A percentile compares a stretch with the other conserved stretches of the same genome.
These are phyloP conservation scores for Leucoptera coffeella DNA, from an alignment of 2,888 invertebrate genomes.

Conservation along the genomic window DNA sequence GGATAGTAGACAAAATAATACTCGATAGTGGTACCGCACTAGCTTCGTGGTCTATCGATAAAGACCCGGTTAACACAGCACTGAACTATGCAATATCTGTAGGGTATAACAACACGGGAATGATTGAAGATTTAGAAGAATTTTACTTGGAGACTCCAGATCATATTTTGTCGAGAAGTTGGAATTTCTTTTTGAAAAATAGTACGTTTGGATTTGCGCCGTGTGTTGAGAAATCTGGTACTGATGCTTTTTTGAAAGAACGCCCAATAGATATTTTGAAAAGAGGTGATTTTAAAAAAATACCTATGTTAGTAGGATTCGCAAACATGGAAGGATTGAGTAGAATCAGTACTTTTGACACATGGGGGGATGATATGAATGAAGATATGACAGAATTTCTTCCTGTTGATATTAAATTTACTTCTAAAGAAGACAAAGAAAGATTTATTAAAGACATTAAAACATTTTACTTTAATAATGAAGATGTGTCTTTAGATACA, in stretches of 20 bases:
- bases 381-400: slow-evolving; percentile 26
- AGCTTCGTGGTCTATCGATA: slow-evolving; percentile 27
- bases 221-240: slow-evolving; percentile 23
- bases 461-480: slow-evolving; percentile 20
- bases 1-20: slow-evolving; percentile 28
- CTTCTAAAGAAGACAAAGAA: slow-evolving; percentile 13
- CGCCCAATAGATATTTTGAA: slow-evolving; percentile 25
- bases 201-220: slow-evolving; percentile 39
- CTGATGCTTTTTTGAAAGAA: slow-evolving; percentile 24
- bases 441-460: slow-evolving; percentile 16
- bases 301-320: slow-evolving; percentile 26
- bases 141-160: slow-evolving; percentile 23
- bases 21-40: slow-evolving; percentile 37
- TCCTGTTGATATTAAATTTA: slow-evolving; percentile 27
- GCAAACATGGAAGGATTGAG: slow-evolving; percentile 41
- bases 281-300: slow-evolving; percentile 16
- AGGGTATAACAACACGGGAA: slow-evolving; percentile 26
- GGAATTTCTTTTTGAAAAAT: slow-evolving; percentile 28
- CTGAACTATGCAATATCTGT: slow-evolving; percentile 26
- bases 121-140: slow-evolving; percentile 25
- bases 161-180: slow-evolving; percentile 16
- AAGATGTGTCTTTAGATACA: slow-evolving; percentile 17
- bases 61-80: slow-evolving; percentile 29
- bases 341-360: slow-evolving; percentile 20
- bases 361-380: slow-evolving; percentile 33